Evolutionary conservation across 2,888 invertebrate genomes (phyloP).

Genomic region (Tridacna crocea): DNA sequence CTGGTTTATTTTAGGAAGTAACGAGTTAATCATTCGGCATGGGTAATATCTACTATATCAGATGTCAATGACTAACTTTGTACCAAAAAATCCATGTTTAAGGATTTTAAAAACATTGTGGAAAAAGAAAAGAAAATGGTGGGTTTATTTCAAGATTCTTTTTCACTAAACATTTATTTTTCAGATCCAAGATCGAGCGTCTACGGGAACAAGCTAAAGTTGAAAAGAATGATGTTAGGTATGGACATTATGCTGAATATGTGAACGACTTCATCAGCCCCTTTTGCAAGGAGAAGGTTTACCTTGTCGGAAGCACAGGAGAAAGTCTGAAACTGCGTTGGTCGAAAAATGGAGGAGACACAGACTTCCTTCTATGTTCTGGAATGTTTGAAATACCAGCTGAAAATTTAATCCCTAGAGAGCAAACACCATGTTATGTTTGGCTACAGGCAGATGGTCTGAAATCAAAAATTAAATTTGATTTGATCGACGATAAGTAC

Average conservation of each 20-base stretch:
- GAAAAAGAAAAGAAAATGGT: too few species aligned
- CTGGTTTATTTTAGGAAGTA: too few species aligned
- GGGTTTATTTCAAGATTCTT: too few species aligned
- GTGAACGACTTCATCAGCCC: slow-evolving; percentile 37
- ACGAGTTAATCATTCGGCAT: too few species aligned
- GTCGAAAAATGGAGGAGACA: slow-evolving; percentile 58
- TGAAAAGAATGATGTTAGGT: slow-evolving; percentile 38
- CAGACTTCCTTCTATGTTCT: slow-evolving; percentile 59
- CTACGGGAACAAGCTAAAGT: slow-evolving; percentile 38
- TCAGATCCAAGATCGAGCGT: not conserved
- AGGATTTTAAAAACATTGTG: too few species aligned
- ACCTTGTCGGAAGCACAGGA: slow-evolving; percentile 59
- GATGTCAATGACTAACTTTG: too few species aligned
- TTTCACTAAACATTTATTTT: too few species aligned
- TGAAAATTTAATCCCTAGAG: slow-evolving; percentile 38
- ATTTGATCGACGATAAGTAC: slow-evolving; percentile 28
- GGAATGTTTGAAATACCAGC: slow-evolving; percentile 52
- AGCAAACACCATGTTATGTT: slow-evolving; percentile 59
- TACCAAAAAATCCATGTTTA: too few species aligned
- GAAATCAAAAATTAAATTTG: slow-evolving; percentile 5
- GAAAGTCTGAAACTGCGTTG: slow-evolving; percentile 53
- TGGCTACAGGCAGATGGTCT: slow-evolving; percentile 41
- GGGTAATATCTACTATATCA: too few species aligned
- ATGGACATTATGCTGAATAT: slow-evolving; percentile 37
- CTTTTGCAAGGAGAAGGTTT: slow-evolving; percentile 46